phyloP scores from a whole-genome alignment of 2,113 vertebrate genomes.

The Pionites leucogaster region DNA sequence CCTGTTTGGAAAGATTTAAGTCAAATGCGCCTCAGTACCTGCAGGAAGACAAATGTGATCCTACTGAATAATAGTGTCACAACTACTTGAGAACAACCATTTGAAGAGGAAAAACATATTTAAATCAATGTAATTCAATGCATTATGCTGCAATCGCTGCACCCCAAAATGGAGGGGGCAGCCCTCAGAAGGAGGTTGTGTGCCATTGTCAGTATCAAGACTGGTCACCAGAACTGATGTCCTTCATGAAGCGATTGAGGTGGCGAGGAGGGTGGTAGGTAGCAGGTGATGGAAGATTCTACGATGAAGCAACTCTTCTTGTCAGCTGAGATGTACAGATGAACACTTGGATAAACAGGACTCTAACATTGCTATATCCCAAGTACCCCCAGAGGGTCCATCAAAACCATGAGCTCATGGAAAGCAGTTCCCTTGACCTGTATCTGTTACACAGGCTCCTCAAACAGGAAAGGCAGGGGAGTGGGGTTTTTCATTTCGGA shows the following conservation, averaged over 20 bases:
- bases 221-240: neutral
- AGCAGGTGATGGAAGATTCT: neutral
- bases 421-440: neutral
- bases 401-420: neutral
- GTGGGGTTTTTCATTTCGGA: neutral
- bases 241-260: fast-evolving
- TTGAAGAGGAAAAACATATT: neutral
- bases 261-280: neutral
- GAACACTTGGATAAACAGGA: neutral
- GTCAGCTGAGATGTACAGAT: neutral
- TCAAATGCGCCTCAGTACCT: neutral
- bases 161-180: neutral
- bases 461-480: neutral
- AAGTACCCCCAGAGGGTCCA: neutral
- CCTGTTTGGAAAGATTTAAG: neutral
- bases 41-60: neutral
- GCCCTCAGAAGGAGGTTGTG: neutral
- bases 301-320: neutral
- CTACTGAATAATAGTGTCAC: neutral
- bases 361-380: neutral
- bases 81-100: neutral
- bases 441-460: neutral
- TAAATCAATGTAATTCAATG: neutral
- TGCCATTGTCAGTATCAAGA: neutral
- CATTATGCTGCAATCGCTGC: neutral